A percentile compares a stretch with the other conserved stretches of the same genome.
These are phyloP conservation scores for Idaea biselata DNA, from an alignment of 2,888 invertebrate genomes.

Conservation along the genomic window DNA sequence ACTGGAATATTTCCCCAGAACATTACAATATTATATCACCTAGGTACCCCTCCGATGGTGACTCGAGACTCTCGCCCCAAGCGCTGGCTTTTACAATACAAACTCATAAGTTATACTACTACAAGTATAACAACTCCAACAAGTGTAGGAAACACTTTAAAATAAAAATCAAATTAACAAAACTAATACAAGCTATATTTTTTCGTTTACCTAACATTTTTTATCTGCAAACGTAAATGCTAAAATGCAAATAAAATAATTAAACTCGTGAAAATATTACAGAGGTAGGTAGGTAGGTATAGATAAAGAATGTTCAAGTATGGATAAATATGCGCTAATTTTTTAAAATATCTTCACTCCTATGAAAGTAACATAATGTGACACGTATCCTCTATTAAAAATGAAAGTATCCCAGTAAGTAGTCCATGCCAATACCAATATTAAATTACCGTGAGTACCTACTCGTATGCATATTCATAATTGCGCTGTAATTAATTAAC, in stretches of 20 bases:
- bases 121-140: too few species aligned
- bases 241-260: not conserved
- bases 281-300: not conserved
- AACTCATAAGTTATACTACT: too few species aligned
- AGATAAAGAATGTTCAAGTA: conserved; percentile 16
- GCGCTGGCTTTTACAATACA: too few species aligned
- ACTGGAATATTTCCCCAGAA: too few species aligned
- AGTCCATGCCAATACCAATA: not conserved
- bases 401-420: not conserved
- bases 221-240: not conserved
- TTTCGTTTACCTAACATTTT: not conserved
- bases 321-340: not conserved
- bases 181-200: not conserved
- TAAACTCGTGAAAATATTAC: not conserved
- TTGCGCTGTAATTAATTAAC: conserved; percentile 47
- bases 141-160: too few species aligned
- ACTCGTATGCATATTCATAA: conserved; percentile 26
- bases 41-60: too few species aligned
- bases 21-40: too few species aligned
- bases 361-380: not conserved
- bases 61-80: too few species aligned
- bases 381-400: not conserved
- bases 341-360: not conserved
- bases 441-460: not conserved
- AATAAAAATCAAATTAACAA: too few species aligned